phyloP scores from a whole-genome alignment of 2,797 vertebrate species.

The Hypotaenidia okinawae region DNA sequence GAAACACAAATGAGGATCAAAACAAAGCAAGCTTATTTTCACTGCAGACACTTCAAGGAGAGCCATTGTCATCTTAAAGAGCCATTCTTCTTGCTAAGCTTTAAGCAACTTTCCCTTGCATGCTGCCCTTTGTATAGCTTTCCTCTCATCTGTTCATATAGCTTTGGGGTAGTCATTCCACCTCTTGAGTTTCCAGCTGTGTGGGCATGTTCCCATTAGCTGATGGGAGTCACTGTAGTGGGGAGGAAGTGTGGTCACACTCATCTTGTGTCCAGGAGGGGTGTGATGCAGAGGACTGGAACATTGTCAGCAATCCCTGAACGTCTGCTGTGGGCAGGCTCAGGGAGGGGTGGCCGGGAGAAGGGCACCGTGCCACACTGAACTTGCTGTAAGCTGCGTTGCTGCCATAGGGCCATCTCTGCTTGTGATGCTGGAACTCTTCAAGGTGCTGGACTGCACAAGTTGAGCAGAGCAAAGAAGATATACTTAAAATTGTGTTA shows the following conservation, averaged over 20 bases:
- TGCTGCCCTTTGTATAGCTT: constrained; percentile 18
- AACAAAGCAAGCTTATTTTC: constrained; percentile 57
- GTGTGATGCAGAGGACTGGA: background rate
- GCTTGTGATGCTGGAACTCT: background rate
- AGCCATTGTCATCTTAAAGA: constrained; percentile 29
- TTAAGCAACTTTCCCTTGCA: constrained; percentile 36
- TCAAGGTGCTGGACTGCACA: background rate
- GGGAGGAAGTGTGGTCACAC: background rate
- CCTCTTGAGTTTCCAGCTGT: constrained; percentile 4
- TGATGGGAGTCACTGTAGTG: background rate
- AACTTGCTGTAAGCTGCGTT: background rate
- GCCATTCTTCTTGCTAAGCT: constrained; percentile 40
- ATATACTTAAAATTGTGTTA: background rate
- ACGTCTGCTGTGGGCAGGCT: accelerated
- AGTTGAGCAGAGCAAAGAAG: background rate
- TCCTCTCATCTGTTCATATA: constrained; percentile 10
- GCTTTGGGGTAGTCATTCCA: background rate
- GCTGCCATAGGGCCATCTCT: accelerated
- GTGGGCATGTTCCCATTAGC: background rate
- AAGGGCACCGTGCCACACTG: background rate
- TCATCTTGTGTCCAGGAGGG: background rate
- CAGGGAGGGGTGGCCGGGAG: background rate
- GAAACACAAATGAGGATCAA: background rate
- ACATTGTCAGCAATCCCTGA: background rate
- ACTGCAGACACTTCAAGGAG: background rate